Evolutionary conservation across 2,888 invertebrate genomes (phyloP).

Genomic region (Lobophora halterata): DNA sequence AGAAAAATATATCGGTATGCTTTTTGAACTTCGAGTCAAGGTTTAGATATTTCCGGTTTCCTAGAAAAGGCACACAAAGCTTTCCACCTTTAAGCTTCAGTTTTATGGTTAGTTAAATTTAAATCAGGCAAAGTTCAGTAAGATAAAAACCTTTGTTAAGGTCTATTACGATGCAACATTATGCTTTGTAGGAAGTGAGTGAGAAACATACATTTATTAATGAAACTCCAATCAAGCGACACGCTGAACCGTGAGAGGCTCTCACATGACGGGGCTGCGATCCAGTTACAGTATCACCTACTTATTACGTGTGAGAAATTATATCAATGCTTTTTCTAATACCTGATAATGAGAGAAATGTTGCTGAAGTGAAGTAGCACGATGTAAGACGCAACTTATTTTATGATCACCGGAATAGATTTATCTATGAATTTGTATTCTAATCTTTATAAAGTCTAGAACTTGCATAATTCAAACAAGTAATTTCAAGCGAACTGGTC

Average conservation of each 20-base stretch:
- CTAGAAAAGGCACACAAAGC: no score
- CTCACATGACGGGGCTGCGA: conserved; percentile 58
- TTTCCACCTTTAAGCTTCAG: no score
- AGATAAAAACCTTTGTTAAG: no score
- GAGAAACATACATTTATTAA: conserved; percentile 38
- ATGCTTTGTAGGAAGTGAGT: conserved; percentile 19
- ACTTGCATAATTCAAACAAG: conserved; percentile 11
- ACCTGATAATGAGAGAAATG: conserved; percentile 15
- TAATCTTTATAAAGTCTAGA: neutral
- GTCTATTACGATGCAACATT: conserved; percentile 24
- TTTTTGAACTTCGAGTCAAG: no score
- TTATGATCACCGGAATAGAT: neutral
- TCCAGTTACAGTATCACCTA: conserved; percentile 58
- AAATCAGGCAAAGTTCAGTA: no score
- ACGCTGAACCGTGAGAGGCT: conserved; percentile 61
- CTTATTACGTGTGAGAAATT: conserved; percentile 58
- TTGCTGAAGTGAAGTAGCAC: conserved; percentile 1
- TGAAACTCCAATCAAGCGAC: conserved; percentile 48
- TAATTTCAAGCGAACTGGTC: conserved; percentile 12
- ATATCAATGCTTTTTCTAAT: conserved; percentile 31
- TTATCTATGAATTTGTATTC: neutral
- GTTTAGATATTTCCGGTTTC: no score
- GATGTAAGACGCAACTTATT: neutral
- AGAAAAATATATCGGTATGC: no score
- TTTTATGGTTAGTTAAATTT: no score